Evolutionary conservation across 2,797 vertebrate genomes (phyloP).

Genomic region (Rhinella marina): DNA sequence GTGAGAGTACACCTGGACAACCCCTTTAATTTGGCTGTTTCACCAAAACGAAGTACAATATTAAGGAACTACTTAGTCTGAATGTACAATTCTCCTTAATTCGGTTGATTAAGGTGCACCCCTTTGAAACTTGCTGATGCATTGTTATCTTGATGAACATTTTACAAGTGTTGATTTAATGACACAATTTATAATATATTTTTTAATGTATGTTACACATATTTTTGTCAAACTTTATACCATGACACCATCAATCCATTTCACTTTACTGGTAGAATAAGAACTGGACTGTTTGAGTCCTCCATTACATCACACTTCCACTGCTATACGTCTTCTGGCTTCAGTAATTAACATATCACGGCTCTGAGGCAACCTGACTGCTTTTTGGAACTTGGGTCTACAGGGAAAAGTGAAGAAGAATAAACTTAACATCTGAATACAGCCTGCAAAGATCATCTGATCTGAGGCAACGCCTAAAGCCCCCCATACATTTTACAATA

Average conservation of each 20-base stretch:
- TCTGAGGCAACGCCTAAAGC: not conserved
- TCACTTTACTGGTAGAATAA: not conserved
- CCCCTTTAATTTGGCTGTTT: no score
- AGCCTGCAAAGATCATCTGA: not conserved
- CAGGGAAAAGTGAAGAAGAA: not conserved
- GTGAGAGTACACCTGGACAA: no score
- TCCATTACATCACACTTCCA: not conserved
- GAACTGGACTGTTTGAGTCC: not conserved
- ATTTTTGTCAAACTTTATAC: not conserved
- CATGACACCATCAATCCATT: slow-evolving; percentile 18
- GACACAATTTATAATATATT: not conserved
- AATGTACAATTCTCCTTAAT: not conserved
- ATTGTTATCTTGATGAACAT: not conserved
- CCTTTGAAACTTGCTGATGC: not conserved
- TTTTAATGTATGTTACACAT: not conserved
- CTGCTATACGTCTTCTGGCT: not conserved
- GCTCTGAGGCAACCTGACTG: not conserved
- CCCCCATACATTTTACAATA: not conserved
- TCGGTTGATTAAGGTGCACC: not conserved
- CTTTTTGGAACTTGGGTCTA: not conserved
- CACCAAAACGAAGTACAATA: no score
- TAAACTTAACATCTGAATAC: not conserved
- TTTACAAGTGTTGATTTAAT: no score
- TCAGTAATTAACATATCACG: not conserved
- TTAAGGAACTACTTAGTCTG: not conserved